Conservation (phyloP, 2,113 vertebrate species). For the Xerus inauris region DNA sequence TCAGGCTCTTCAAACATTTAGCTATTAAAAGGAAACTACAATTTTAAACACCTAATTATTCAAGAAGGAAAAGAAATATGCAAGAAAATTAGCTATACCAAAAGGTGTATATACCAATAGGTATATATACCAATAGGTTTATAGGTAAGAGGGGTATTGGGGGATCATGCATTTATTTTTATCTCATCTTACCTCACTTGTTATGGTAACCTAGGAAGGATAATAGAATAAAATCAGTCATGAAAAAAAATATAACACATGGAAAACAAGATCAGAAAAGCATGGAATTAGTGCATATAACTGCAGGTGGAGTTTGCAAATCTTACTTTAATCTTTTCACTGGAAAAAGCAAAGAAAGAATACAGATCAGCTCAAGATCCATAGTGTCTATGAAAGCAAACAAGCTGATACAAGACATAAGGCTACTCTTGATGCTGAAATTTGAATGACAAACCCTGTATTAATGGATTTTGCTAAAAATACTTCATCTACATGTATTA, state of each 20-base stretch:
- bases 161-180: background rate
- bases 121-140: no score
- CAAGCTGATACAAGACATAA: background rate
- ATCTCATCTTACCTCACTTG: background rate
- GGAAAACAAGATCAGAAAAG: background rate
- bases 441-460: background rate
- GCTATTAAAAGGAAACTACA: background rate
- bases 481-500: background rate
- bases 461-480: background rate
- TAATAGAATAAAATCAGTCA: background rate
- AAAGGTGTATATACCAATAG: no score
- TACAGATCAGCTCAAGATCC: background rate
- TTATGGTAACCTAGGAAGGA: background rate
- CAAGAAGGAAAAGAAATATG: background rate
- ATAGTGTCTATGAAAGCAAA: background rate
- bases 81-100: no score
- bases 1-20: background rate
- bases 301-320: background rate
- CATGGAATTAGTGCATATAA: background rate
- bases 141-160: background rate
- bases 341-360: background rate
- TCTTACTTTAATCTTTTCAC: background rate
- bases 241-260: slow-evolving; percentile 21
- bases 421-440: background rate
- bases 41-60: background rate